phyloP scores from a whole-genome alignment of 2,113 vertebrate species.

The Scophthalmus maximus region DNA sequence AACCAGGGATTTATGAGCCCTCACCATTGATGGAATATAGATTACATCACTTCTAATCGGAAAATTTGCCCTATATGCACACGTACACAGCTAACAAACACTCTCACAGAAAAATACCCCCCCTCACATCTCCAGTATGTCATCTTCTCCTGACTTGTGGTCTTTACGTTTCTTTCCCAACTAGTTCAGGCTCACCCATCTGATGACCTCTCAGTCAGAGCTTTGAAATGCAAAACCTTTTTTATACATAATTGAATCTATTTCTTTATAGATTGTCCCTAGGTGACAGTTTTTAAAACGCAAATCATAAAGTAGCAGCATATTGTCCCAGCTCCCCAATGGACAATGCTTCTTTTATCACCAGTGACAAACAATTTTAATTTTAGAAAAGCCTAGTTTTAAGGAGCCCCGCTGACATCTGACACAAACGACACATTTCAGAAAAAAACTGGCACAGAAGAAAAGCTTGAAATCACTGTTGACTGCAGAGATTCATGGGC shows the following conservation, averaged over 20 bases:
- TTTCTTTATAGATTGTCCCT: not conserved
- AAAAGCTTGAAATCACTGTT: not conserved
- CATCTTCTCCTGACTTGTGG: not conserved
- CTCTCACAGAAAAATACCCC: not conserved
- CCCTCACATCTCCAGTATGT: not conserved
- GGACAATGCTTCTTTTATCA: slow-evolving; percentile 17
- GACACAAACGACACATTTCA: slow-evolving; percentile 6
- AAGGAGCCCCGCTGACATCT: not conserved
- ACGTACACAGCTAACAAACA: not conserved
- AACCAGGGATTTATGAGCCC: slow-evolving; percentile 14
- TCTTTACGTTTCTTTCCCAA: not conserved
- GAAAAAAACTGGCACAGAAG: not conserved
- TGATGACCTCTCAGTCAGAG: not conserved
- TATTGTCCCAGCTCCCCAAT: slow-evolving; percentile 3
- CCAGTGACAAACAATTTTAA: slow-evolving; percentile 25
- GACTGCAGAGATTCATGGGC: not conserved
- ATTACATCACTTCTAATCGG: slow-evolving; percentile 19
- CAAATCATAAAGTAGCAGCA: not conserved
- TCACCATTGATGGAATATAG: slow-evolving; percentile 31
- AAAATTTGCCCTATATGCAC: not conserved
- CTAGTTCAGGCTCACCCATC: not conserved
- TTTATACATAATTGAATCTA: not conserved
- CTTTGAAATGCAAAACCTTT: not conserved
- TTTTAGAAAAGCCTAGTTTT: slow-evolving; percentile 22
- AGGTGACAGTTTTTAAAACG: slow-evolving; percentile 17